Evolutionary conservation across 1,140 invertebrate species (phyloP), one percentile per base, ranked within the genome.

Genomic region (Oreohelix idahoensis): DNA sequence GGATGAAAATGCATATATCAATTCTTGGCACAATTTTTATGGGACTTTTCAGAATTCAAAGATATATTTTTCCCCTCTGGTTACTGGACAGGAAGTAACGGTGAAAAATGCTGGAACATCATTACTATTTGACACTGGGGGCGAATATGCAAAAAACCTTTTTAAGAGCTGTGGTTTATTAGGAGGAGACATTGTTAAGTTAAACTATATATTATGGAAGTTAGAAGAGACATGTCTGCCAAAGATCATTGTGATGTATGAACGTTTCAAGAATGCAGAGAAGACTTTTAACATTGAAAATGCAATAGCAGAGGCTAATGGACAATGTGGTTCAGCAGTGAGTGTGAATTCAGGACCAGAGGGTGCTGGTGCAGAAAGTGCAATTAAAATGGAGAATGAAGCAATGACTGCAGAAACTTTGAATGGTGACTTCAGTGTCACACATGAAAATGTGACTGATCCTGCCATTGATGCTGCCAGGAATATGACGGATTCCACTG

Each of bases 191-290:
- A 42, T 79, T 63, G 63, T 79, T 17, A 79, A 80, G 32, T 26
- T 80, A 32, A 80, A 80, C 29, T 80, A 71, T 36, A 45, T 80
- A 23, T 45, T 80, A 17, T 80, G 79, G 79, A 80, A 80, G 42
- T 45, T 80, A 26, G 79, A 80, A 36, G 79, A 80, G 69, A 45
- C 20, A n/a, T 80, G 49, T 23, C 45, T 80, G 10, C 79, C 79
- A 42, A 70, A 80, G 38, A 63, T 80, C 23, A 71, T 71, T 49
- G 66, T 80, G 29, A 70, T 71, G 79, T 80, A 45, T 71, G 79
- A 80, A 35, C 35, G 42, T 20, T 80, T 71, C 45, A 80, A 71
- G 45, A 17, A 39, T 39, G 63, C 63, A 29, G 63, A 71, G 39
- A 29, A 49, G 49, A 35, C 20, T 13, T 76, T 49, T 76, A 29